Base-by-base conservation (phyloP, 2,113 vertebrate species). In the Thoracochromis brauschi region DNA sequence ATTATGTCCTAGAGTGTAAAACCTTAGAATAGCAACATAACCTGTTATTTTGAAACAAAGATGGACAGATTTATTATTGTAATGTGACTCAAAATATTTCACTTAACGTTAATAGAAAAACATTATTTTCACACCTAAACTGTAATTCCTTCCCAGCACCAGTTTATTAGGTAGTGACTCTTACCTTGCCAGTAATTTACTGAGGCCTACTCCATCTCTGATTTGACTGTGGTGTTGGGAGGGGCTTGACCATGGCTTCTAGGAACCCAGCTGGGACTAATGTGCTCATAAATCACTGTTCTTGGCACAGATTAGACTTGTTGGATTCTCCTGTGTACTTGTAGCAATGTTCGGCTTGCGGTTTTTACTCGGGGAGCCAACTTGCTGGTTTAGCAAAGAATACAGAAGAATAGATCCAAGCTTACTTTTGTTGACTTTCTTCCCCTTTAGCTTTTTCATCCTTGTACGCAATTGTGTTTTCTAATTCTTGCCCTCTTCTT, bases 221-320 rank as follows among this genome's bases (percentile, higher is more conserved):
- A 81, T 88, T 89, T 40, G 54, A 55, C 79, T 54, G 65, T 78
- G 42, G 86, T 79, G 55, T 73, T 79, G 14, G 24, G 42, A 75
- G 73, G 86, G 55, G 73, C 81, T 92, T 89, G 85, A 91, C 86
- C 92, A 49, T 88, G 83, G 84, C 81, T 65, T 84, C 54, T 14
- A 83, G 85, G 83, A 93, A 85, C 89, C 88, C 78, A 86, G 88
- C 90, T 91, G 83, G 80, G 68, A 81, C 85, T 94, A 94, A 93
- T 94, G 90, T 88, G 89, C 88, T 90, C 89, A 93, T 95, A 94
- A 94, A 95, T 95, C 94, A 94, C 90, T 87, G 87, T 73, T 81
- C 57, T 79, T 68, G 90, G 88, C 60, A 1, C 82, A 83, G 90
- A 89, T 95, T 91, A 89, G 80, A 88, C 79, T 84, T 29, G 57